phyloP scores from a whole-genome alignment of 2,888 invertebrate genomes.

The Theretra japonica region DNA sequence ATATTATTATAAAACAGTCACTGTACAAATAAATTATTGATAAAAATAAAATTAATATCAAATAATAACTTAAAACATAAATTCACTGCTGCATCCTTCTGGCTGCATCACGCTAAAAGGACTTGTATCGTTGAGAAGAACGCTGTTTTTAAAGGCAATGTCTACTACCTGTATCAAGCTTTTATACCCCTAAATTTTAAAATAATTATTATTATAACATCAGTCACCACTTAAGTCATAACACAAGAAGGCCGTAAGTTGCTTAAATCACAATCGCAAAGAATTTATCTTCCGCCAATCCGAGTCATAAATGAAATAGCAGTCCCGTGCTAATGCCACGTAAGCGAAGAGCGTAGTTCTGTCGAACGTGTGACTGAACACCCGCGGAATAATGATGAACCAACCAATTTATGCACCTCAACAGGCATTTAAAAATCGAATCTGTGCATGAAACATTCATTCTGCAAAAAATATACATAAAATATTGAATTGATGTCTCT shows the following conservation, averaged over 20 bases:
- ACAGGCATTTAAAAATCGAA: constrained; percentile 19
- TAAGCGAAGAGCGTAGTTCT: constrained; percentile 6
- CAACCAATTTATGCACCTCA: constrained; percentile 23
- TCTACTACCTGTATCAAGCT: too few relatives aligned
- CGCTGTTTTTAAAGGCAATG: too few relatives aligned
- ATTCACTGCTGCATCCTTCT: too few relatives aligned
- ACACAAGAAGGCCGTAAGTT: not conserved
- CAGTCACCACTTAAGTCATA: too few relatives aligned
- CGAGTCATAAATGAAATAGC: constrained; percentile 27
- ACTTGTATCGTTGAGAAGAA: too few relatives aligned
- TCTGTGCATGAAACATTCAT: constrained; percentile 13
- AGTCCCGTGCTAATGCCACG: constrained; percentile 13
- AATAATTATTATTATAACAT: too few relatives aligned
- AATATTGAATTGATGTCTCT: constrained; percentile 6
- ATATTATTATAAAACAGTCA: too few relatives aligned
- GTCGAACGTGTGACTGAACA: constrained; percentile 21
- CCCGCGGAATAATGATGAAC: constrained; percentile 20
- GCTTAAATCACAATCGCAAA: not conserved
- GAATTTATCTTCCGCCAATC: constrained; percentile 5
- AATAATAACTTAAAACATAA: too few relatives aligned
- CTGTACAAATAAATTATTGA: too few relatives aligned
- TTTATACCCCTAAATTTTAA: too few relatives aligned
- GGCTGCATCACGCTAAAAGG: too few relatives aligned
- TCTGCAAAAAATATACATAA: constrained; percentile 19
- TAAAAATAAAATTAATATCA: too few relatives aligned